Percentiles rank a stretch among this genome's conserved stretches.
Evolutionary conservation across 2,888 invertebrate genomes (phyloP).

Genomic region (Parnassius apollo): DNA sequence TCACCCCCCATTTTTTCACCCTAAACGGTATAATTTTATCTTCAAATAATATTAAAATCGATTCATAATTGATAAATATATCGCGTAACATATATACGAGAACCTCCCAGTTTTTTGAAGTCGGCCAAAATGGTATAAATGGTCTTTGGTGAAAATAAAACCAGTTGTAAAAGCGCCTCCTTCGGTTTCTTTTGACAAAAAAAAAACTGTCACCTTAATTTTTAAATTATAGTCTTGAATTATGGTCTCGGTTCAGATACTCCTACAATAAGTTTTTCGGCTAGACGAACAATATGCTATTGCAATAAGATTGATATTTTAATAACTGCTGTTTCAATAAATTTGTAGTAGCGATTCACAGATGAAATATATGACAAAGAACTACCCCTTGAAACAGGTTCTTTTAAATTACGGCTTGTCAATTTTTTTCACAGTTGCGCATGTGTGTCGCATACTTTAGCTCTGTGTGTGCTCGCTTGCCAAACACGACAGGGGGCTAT

Average conservation of each 20-base stretch:
- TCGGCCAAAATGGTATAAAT: background rate
- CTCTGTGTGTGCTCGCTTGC: constrained; percentile 55
- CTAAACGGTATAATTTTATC: too few species aligned
- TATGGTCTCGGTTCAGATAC: constrained; percentile 2
- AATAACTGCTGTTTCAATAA: background rate
- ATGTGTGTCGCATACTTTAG: constrained; percentile 27
- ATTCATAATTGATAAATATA: too few species aligned
- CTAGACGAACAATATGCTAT: constrained; percentile 6
- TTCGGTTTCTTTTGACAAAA: background rate
- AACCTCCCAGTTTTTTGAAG: too few species aligned
- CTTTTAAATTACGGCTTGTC: constrained; percentile 71
- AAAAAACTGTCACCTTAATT: constrained; percentile 28
- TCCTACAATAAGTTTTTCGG: constrained; percentile 7
- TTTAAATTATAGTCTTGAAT: constrained; percentile 28
- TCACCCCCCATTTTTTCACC: too few species aligned
- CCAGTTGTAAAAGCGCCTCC: constrained; percentile 38
- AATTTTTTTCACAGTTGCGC: constrained; percentile 43
- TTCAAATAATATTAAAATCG: too few species aligned
- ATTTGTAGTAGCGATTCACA: constrained; percentile 27
- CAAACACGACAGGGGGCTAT: constrained; percentile 60
- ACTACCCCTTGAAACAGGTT: constrained; percentile 67
- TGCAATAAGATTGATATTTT: constrained; percentile 9
- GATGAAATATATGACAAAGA: constrained; percentile 49
- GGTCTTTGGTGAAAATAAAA: constrained; percentile 17
- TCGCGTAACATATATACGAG: too few species aligned